These are phyloP conservation scores for Sardina pilchardus DNA, from an alignment of 2,113 vertebrate species.

Conservation along the genomic window DNA sequence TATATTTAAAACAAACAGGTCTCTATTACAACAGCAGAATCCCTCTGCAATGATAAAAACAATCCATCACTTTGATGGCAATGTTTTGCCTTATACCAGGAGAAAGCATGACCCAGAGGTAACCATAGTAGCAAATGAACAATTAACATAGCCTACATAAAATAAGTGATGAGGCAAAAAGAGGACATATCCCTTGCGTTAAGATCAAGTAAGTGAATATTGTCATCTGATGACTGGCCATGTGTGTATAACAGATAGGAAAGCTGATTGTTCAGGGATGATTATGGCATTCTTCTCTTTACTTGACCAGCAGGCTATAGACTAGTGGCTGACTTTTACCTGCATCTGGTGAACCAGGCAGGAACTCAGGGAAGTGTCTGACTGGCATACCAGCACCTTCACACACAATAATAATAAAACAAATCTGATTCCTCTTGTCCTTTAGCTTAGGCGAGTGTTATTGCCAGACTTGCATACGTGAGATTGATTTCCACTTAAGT, in stretches of 20 bases:
- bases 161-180: not conserved
- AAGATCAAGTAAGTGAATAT: not conserved
- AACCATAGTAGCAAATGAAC: too few species aligned
- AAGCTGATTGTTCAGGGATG: not conserved
- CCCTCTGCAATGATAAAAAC: not conserved
- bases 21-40: not conserved
- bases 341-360: not conserved
- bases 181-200: not conserved
- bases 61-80: not conserved
- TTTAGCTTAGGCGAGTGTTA: not conserved
- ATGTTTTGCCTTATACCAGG: too few species aligned
- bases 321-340: not conserved
- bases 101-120: too few species aligned
- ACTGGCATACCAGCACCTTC: not conserved
- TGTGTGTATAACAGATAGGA: not conserved
- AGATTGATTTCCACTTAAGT: not conserved
- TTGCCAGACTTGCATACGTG: not conserved
- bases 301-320: not conserved
- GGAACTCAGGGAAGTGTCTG: not conserved
- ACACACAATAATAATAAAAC: slow-evolving; percentile 30
- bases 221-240: not conserved
- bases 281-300: not conserved
- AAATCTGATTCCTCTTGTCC: not conserved
- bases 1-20: not conserved
- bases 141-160: too few species aligned